A percentile compares a stretch with the other conserved stretches of the same genome.
phyloP scores from a whole-genome alignment of 2,113 vertebrate species.

The Sclerurus mexicanus region DNA sequence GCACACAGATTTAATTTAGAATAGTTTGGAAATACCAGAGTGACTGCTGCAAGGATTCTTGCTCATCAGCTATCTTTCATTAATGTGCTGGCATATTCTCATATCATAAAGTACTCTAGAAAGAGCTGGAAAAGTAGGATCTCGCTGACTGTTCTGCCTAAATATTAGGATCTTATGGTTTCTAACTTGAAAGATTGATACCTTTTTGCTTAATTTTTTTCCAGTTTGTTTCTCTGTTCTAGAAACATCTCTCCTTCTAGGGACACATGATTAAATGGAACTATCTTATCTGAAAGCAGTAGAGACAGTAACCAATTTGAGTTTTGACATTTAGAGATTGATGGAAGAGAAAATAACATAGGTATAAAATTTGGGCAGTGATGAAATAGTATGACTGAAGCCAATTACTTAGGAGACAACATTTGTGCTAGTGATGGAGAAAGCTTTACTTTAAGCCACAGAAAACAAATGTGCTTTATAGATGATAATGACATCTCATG shows the following conservation, averaged over 20 bases:
- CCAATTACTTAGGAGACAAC: neutral
- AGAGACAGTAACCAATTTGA: neutral
- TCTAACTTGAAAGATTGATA: neutral
- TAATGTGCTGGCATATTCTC: neutral
- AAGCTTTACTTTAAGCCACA: neutral
- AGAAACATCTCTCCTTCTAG: neutral
- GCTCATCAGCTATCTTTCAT: conserved; percentile 7
- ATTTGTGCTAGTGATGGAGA: neutral
- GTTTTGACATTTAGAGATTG: neutral
- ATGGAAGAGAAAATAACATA: neutral
- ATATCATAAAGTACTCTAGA: neutral
- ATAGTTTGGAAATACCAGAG: neutral
- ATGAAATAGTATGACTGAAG: neutral
- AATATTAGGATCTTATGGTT: neutral
- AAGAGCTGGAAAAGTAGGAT: neutral
- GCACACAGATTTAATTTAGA: conserved; percentile 37
- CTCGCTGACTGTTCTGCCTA: neutral
- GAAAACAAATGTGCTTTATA: neutral
- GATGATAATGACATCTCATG: neutral
- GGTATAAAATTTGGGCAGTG: neutral
- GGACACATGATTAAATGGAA: neutral
- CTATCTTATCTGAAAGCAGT: neutral
- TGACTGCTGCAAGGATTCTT: neutral
- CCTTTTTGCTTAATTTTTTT: neutral
- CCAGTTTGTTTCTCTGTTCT: neutral